Conservation (phyloP, 1,140 invertebrate genomes). For the Nylanderia fulva region DNA sequence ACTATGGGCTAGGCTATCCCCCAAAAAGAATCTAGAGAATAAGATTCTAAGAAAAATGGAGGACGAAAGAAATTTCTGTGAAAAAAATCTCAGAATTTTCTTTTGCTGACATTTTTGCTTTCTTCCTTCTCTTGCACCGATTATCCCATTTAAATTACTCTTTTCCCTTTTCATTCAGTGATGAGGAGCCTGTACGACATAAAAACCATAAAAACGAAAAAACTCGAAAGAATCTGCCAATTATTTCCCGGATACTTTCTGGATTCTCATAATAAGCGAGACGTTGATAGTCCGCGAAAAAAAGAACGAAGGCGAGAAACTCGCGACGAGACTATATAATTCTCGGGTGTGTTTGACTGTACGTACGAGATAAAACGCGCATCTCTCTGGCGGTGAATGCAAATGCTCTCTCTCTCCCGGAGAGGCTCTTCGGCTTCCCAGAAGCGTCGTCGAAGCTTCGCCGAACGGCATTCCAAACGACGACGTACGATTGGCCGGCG, state of each 20-base stretch:
- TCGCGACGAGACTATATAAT: neutral
- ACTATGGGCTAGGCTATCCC: too few species aligned
- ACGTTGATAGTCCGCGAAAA: neutral
- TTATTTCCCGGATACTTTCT: neutral
- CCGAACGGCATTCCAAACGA: constrained; percentile 50
- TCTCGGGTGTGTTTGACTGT: neutral
- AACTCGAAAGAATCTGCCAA: too few species aligned
- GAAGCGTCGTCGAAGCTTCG: constrained; percentile 55
- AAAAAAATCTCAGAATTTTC: too few species aligned
- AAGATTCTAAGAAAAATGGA: too few species aligned
- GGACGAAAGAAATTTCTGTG: too few species aligned
- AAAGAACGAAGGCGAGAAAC: neutral
- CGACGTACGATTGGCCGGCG: constrained; percentile 48
- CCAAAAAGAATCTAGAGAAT: too few species aligned
- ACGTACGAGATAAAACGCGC: constrained; percentile 11
- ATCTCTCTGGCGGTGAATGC: constrained; percentile 66
- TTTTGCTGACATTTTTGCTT: too few species aligned
- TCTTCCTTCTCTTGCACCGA: neutral
- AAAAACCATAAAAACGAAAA: neutral
- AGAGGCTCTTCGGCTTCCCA: constrained; percentile 53
- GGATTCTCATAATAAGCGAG: neutral
- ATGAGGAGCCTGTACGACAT: neutral
- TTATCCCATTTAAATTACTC: neutral
- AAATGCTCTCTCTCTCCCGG: constrained; percentile 57
- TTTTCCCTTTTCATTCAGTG: neutral